Evolutionary conservation across 2,888 invertebrate species (phyloP), one percentile per base, ranked within the genome.

Genomic region (Xestia c-nigrum): DNA sequence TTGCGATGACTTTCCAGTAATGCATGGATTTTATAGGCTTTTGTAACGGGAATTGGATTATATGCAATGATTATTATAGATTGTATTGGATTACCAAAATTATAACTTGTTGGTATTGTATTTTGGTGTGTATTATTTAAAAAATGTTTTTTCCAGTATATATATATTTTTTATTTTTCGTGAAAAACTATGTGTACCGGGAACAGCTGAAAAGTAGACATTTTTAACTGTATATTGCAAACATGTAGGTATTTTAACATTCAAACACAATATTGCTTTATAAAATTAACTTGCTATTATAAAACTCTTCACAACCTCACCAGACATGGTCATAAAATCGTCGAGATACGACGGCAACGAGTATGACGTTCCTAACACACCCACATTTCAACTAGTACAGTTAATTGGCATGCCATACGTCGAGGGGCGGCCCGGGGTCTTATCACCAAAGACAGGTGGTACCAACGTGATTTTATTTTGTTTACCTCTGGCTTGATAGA

Each of bases 21-120:
- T 86, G 72, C 61, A 84, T 76, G 59, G 46, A 64, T 76, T 85
- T 87, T 81, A 86, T 86, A 74, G 78, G 52, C 43, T 84, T 72
- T 76, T 61, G 71, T 76, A 86, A 84, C 73, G 87, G 72, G 61
- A 84, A n/a, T 71, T 24, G 66, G 65, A 76, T 68, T 74, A 73
- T 73, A 50, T 77, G 67, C n/a, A 70, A 43, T 61, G 31, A 59
- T 16, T 31, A 59, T 16, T 31, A 52, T 65, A 55, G 31, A 59
- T 83, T 7, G 47, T 21, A n/a, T 31, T 61, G 5, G 19, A 31
- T 40, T 38, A 5, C n/a, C 6, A 19, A 43, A 76, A 67, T 64
- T 61, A 31, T n/a, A 10, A 0, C 50, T 65, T 52, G 10, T 1
- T 46, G 10, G 43, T 14, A 3, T 24, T 52, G 14, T 38, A 59